Percentiles rank a stretch among this genome's conserved stretches.
phyloP scores from a whole-genome alignment of 2,888 invertebrate genomes.

The Cancer borealis region DNA sequence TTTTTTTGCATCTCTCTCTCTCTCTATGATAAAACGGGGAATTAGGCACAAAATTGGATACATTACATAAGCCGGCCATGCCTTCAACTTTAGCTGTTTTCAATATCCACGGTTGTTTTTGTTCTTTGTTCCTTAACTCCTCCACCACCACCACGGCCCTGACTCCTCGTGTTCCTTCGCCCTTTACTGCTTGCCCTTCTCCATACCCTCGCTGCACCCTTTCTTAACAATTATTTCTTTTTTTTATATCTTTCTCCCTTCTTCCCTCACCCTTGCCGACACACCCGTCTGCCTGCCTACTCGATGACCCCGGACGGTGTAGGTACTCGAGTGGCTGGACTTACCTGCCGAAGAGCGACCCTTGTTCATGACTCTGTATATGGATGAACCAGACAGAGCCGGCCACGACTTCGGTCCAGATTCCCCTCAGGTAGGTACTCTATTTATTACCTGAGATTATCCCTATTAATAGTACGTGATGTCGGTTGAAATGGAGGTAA shows the following conservation, averaged over 20 bases:
- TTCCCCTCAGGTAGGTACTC: slow-evolving; percentile 77
- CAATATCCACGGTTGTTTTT: background rate
- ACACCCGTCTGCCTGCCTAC: background rate
- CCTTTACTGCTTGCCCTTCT: background rate
- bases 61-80: background rate
- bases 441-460: background rate
- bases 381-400: slow-evolving; percentile 79
- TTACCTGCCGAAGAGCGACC: slow-evolving; percentile 78
- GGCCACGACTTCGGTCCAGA: slow-evolving; percentile 78
- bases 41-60: background rate
- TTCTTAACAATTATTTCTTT: background rate
- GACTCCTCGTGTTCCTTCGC: background rate
- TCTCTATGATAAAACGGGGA: background rate
- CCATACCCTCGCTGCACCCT: background rate
- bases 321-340: slow-evolving; percentile 78
- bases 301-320: background rate
- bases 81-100: background rate
- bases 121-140: background rate
- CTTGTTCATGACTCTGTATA: slow-evolving; percentile 79
- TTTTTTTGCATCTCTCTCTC: background rate
- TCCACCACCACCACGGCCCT: background rate
- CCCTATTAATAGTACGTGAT: background rate
- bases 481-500: background rate
- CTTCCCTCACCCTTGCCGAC: background rate
- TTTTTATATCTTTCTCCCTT: background rate